Evolutionary conservation across 2,888 invertebrate species (phyloP), one percentile per base, ranked within the genome.

Genomic region (Lepidonotus clava): DNA sequence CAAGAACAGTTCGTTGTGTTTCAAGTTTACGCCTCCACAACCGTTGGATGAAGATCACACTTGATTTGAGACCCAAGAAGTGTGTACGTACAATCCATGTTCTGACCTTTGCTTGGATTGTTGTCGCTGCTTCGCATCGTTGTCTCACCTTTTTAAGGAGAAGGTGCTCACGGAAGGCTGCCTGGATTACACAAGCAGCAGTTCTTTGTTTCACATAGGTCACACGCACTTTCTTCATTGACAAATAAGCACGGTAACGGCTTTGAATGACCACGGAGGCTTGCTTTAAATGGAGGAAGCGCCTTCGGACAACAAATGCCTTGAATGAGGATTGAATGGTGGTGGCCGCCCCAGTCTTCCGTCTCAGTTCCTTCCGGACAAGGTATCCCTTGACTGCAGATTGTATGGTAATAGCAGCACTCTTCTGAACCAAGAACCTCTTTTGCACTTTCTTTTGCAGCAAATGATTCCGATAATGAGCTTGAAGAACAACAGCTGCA

Each of bases 161-260:
- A 46, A 90, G 87, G 86, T 91, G 88, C 53, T 90, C 91, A 56
- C 93, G 90, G 93, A 94, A 94, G 0, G 93, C 93, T 83, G 92
- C 87, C 80, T 87, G 94, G 61, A 94, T 93, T n/a, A 92, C 90
- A 53, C 93, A 88, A 11, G 94, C 94, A 2, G 94, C 94, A 6
- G 28, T 24, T 40, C 56, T 84, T 6, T 24, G 38, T 21, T 11
- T 66, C 21, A 56, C 71, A 38, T 83, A 86, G n/a, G n/a, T 36
- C 51, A 28, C 71, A 67, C 84, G 40, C 51, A 36, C 61, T 34
- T 71, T 61, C 80, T 61, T 53, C 46, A 36, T 84, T 36, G 28
- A 32, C n/a, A n/a, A 41, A 36, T 83, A 40, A 14, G 40, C 41
- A 24, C 84, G 6, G 84, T 53, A 84, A 2, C 24, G 38, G 21